Evolutionary conservation across 2,888 invertebrate species (phyloP), one percentile per base, ranked within the genome.

Genomic region (Euproctis similis): DNA sequence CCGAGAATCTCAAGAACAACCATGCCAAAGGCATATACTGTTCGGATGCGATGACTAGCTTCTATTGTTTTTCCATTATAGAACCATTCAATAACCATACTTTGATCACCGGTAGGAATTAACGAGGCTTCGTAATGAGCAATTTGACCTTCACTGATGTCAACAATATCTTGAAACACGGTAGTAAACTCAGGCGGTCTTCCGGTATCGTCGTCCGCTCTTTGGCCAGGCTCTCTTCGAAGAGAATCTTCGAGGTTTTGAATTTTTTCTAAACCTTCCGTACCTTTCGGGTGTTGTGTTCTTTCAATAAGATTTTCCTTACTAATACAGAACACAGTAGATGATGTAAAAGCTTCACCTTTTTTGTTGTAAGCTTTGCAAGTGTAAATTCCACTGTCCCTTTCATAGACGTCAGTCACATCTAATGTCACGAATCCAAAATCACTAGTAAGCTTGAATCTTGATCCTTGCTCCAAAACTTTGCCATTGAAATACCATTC

Each of bases 61-160:
- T 93, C 93, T 37, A 95, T 86, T 1, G 92, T 86, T 68, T 96
- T 92, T 14, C 94, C 96, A 69, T 99, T 96, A 67, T 94, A 96
- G 88, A 95, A 96, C 96, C 96, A 97, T 84, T 97, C 96, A 29
- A 97, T 94, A 12, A 91, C 89, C 95, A 97, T 96, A 12, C 92
- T 93, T 70, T 96, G 95, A 60, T 96, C 96, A 7, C 96, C 95
- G 25, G 94, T 92, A 7, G 99, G 99, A 27, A 95, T 93, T 4
- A 99, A 87, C 26, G 95, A 95, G 18, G 97, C 98, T 84, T 99
- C 98, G 72, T 97, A 98, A 73, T 98, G 98, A 46, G 97, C 97
- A 48, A 97, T 92, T 75, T 98, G 96, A 32, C 97, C 97, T 81
- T 98, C 98, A 20, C 91, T 92, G 26, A 98, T 87, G 54, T 95